Conservation (phyloP, 1,140 invertebrate genomes). For the Scaptomyza pallida region DNA sequence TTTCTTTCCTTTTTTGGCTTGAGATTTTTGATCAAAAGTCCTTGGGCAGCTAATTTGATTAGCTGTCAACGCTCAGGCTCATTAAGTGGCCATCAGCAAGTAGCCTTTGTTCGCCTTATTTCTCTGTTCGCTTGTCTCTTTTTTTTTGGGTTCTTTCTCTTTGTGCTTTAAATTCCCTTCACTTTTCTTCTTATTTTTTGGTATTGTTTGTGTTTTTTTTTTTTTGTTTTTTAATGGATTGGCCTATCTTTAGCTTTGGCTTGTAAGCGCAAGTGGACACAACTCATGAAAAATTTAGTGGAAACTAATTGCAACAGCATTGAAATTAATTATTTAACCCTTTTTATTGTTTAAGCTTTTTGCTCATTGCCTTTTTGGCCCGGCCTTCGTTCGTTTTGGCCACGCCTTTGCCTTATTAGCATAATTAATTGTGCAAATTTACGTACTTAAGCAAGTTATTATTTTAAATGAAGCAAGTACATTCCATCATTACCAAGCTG, state of each 20-base stretch:
- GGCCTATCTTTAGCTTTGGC: conserved; percentile 44
- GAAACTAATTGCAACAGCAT: conserved; percentile 81
- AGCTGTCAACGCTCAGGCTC: conserved; percentile 55
- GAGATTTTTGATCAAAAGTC: conserved; percentile 76
- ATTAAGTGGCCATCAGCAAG: conserved; percentile 63
- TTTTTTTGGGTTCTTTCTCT: conserved; percentile 20
- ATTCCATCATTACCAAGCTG: conserved; percentile 51
- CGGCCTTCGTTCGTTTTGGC: conserved; percentile 21
- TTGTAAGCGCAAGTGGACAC: conserved; percentile 50
- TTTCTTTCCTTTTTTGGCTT: conserved; percentile 11
- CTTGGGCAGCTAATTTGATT: conserved; percentile 73
- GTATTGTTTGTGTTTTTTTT: conserved; percentile 12
- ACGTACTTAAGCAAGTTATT: conserved; percentile 81
- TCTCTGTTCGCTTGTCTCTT: conserved; percentile 1
- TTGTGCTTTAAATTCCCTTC: background rate
- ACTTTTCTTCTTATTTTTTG: conserved; percentile 14
- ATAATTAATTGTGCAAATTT: conserved; percentile 83
- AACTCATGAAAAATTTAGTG: conserved; percentile 79
- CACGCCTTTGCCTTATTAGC: conserved; percentile 68
- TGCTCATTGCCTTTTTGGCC: conserved; percentile 61
- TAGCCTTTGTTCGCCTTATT: conserved; percentile 46
- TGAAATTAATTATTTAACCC: conserved; percentile 82
- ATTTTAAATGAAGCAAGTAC: conserved; percentile 77
- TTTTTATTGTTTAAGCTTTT: conserved; percentile 79
- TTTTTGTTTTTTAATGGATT: conserved; percentile 20